These are phyloP conservation scores for Hippocampus comes DNA, from an alignment of 2,113 vertebrate genomes.

Conservation along the genomic window DNA sequence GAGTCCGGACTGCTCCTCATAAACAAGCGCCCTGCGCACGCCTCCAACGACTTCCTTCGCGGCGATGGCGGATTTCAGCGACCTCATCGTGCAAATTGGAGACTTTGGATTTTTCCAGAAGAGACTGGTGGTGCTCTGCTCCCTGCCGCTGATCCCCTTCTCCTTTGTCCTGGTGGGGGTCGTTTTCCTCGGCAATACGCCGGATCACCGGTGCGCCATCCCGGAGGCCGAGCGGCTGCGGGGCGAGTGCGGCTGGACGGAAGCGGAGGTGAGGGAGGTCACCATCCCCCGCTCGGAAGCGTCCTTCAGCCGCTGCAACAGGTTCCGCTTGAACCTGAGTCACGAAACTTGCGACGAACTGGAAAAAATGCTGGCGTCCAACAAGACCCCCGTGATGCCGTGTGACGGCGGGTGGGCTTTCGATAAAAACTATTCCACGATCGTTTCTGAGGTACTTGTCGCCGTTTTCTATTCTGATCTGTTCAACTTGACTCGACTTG, in stretches of 20 bases:
- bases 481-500: no score
- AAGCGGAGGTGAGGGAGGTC: neutral
- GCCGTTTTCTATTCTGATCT: neutral
- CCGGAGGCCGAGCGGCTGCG: slow-evolving; percentile 7
- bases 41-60: neutral
- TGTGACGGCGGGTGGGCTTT: slow-evolving; percentile 21
- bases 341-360: slow-evolving; percentile 1
- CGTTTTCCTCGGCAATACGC: slow-evolving; percentile 27
- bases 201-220: slow-evolving; percentile 20
- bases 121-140: slow-evolving; percentile 11
- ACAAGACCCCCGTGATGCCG: neutral
- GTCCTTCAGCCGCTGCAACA: slow-evolving; percentile 23
- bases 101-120: slow-evolving; percentile 31
- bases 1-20: slow-evolving; percentile 1
- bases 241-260: slow-evolving; percentile 29
- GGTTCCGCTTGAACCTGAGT: slow-evolving; percentile 24
- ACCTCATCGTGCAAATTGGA: slow-evolving; percentile 11
- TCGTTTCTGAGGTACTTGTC: slow-evolving; percentile 17
- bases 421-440: slow-evolving; percentile 9
- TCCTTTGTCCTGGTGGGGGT: slow-evolving; percentile 16
- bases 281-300: slow-evolving; percentile 7
- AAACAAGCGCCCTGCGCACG: neutral
- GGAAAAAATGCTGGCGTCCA: slow-evolving; percentile 3
- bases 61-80: slow-evolving; percentile 23
- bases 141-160: slow-evolving; percentile 8